phyloP scores from a whole-genome alignment of 2,113 vertebrate species.

The Merops nubicus region DNA sequence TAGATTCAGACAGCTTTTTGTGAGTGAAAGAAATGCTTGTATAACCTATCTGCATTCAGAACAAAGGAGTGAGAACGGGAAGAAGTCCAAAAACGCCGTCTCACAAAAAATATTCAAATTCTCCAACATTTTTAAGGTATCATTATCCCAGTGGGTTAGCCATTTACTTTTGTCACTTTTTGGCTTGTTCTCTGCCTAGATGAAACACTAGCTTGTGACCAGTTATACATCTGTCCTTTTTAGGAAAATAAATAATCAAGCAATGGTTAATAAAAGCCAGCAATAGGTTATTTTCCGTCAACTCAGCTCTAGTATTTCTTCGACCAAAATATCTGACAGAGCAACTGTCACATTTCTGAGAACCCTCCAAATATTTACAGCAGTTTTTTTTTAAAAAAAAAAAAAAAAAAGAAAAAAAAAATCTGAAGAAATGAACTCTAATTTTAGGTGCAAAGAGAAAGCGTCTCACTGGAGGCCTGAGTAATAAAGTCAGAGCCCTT shows the following conservation, averaged over 20 bases:
- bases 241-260: background rate
- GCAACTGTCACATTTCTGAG: slow-evolving; percentile 39
- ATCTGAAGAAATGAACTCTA: slow-evolving; percentile 10
- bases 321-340: slow-evolving; percentile 37
- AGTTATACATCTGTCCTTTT: background rate
- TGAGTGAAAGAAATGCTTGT: background rate
- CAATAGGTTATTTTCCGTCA: slow-evolving; percentile 16
- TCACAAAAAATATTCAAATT: slow-evolving; percentile 11
- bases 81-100: background rate
- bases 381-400: slow-evolving; percentile 41
- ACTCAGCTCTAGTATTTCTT: slow-evolving; percentile 19
- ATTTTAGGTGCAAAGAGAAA: background rate
- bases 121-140: background rate
- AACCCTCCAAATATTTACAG: slow-evolving; percentile 24
- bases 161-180: slow-evolving; percentile 16
- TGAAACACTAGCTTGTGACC: background rate
- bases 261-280: slow-evolving; percentile 24
- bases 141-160: background rate
- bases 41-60: background rate
- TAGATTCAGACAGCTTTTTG: background rate
- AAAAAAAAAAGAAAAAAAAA: slow-evolving; percentile 56
- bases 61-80: background rate
- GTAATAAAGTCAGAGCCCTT: slow-evolving; percentile 11
- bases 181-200: background rate
- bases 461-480: background rate